Conservation (phyloP, 64 coral and sea anemone species). For the Stylophora pistillata region DNA sequence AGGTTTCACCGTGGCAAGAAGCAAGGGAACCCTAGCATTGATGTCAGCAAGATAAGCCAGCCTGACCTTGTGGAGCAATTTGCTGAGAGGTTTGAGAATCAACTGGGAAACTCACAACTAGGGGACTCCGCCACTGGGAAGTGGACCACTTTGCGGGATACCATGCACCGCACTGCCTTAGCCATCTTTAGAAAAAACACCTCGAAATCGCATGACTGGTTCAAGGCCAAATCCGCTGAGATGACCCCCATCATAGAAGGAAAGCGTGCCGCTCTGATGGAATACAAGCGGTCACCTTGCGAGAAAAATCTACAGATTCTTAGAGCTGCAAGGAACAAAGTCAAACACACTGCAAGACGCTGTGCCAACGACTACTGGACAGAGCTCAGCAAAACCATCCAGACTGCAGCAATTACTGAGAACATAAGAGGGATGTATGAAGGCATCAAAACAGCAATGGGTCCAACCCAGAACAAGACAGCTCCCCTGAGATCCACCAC, state of each 20-base stretch:
- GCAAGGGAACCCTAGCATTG: slow-evolving; percentile 23
- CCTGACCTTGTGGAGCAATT: slow-evolving; percentile 34
- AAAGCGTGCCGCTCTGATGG: not conserved
- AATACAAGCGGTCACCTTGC: not conserved
- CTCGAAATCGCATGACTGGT: slow-evolving; percentile 7
- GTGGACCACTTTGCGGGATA: not conserved
- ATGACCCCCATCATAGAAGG: slow-evolving; percentile 29
- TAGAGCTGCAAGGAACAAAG: slow-evolving; percentile 10
- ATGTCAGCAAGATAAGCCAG: slow-evolving; percentile 9
- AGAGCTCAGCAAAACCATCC: slow-evolving; percentile 47
- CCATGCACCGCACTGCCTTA: slow-evolving; percentile 10
- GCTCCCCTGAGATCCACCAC: slow-evolving; percentile 40
- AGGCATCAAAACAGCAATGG: too few species aligned
- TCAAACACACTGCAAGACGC: not conserved
- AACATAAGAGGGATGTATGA: slow-evolving; percentile 49
- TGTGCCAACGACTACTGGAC: slow-evolving; percentile 54
- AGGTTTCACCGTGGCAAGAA: slow-evolving; percentile 22
- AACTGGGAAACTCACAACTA: not conserved
- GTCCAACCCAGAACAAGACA: too few species aligned
- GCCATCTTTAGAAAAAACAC: slow-evolving; percentile 47
- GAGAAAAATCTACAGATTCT: slow-evolving; percentile 4
- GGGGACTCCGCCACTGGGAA: slow-evolving; percentile 4
- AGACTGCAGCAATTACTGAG: not conserved
- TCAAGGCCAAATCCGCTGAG: slow-evolving; percentile 31
- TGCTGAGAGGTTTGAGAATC: not conserved